Base-by-base conservation (phyloP, 2,888 invertebrate genomes). In the Drosophila kanekoi region DNA sequence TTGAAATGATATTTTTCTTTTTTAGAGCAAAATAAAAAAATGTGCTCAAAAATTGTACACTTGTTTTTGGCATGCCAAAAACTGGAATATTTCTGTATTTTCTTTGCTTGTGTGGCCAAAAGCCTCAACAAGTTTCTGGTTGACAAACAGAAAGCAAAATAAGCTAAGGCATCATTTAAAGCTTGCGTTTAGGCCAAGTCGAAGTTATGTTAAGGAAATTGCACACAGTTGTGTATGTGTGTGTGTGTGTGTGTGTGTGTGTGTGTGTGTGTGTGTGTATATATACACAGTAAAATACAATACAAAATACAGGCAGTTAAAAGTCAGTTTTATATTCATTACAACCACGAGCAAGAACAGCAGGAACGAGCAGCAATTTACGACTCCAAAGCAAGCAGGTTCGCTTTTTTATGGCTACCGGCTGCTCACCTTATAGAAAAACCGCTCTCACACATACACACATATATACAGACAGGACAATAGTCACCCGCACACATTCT, bases 251-350 rank as follows among this genome's bases (percentile, higher is more conserved):
- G n/a, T n/a, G n/a, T n/a, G n/a, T n/a, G n/a, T n/a, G n/a, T n/a
- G n/a, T n/a, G n/a, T n/a, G n/a, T n/a, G n/a, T n/a, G n/a, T n/a
- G n/a, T n/a, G n/a, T 47, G 35, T 61, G 48, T 48, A 38, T 54
- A 13, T 33, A 37, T 5, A 35, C 13, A 52, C 18, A 49, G 48
- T 9, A 58, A 32, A 44, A 40, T n/a, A 45, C 9, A 38, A 70
- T 53, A 52, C 51, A 59, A 59, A 61, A 70, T 38, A 61, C 49
- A 56, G 56, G 77, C 70, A 72, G 82, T 85, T 79, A 81, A 85
- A 77, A 54, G 66, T 40, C 69, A 66, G 77, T 82, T 85, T 77
- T 85, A 79, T 85, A 74, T 83, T 74, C 88, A 83, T 85, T 85
- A 87, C 77, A 62, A 28, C 35, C 63, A 68, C 37, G 35, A 47